These are phyloP conservation scores for Dryoscopus gambensis DNA, from an alignment of 2,113 vertebrate genomes.

Conservation along the genomic window DNA sequence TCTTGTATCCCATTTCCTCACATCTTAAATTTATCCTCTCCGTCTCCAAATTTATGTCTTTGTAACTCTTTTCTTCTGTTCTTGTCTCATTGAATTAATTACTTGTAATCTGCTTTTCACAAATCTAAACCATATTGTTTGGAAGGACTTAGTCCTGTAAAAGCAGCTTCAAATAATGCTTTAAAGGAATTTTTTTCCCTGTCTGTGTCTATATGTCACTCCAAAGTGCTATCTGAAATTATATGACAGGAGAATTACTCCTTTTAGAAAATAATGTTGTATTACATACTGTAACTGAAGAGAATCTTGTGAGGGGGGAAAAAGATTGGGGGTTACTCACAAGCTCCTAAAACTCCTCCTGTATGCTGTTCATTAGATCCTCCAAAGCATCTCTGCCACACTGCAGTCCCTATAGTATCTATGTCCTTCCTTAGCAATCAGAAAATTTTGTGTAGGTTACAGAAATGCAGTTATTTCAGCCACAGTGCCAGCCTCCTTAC, in stretches of 20 bases:
- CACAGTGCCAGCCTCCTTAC: neutral
- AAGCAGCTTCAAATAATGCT: neutral
- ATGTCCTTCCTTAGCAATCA: neutral
- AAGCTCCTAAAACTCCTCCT: neutral
- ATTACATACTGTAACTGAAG: neutral
- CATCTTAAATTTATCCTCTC: neutral
- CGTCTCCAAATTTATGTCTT: neutral
- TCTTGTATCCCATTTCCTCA: neutral
- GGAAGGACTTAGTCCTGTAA: neutral
- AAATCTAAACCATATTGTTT: neutral
- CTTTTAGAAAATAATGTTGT: neutral
- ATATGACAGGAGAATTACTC: neutral
- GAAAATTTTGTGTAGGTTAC: neutral
- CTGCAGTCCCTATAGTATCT: neutral
- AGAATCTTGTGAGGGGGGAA: neutral
- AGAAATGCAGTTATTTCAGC: neutral
- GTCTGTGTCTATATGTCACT: neutral
- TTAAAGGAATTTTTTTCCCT: neutral
- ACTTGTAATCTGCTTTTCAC: neutral
- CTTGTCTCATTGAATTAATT: neutral
- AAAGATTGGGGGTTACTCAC: neutral
- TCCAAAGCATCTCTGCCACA: neutral
- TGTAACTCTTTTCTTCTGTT: neutral
- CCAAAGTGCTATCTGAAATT: neutral
- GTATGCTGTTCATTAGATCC: neutral